phyloP scores from a whole-genome alignment of 2,113 vertebrate genomes.

The Butorides virescens region DNA sequence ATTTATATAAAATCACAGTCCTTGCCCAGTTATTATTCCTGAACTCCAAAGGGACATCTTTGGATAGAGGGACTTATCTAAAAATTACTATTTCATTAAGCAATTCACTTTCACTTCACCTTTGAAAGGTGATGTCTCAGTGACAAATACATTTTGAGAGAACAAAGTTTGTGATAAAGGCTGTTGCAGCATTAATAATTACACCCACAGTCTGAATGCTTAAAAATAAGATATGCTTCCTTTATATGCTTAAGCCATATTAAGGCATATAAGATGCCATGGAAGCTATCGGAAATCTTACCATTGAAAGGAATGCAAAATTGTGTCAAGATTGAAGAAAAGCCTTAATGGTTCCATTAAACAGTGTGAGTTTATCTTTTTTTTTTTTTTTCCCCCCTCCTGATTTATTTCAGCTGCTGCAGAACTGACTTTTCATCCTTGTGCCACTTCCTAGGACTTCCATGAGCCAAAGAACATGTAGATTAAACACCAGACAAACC shows the following conservation, averaged over 20 bases:
- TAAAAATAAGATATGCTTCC: neutral
- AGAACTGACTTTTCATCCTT: neutral
- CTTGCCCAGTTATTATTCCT: slow-evolving; percentile 3
- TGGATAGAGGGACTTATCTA: neutral
- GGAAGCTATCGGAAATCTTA: neutral
- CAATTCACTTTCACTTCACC: slow-evolving; percentile 30
- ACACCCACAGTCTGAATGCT: neutral
- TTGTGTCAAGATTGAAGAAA: neutral
- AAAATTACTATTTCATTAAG: slow-evolving; percentile 31
- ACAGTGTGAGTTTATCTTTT: neutral
- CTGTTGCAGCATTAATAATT: neutral
- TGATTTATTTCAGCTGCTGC: neutral
- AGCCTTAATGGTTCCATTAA: neutral
- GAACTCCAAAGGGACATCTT: neutral
- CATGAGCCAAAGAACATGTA: neutral
- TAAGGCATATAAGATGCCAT: neutral
- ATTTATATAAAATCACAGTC: neutral
- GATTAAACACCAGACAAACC: neutral
- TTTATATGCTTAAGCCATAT: neutral
- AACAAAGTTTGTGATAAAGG: neutral
- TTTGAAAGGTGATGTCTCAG: slow-evolving; percentile 5
- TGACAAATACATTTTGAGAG: neutral
- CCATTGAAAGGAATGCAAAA: neutral
- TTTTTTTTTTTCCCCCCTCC: no score
- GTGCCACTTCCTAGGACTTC: neutral